Percentiles rank a stretch among this genome's conserved stretches.
phyloP scores from a whole-genome alignment of 1,140 invertebrate genomes.

The Drosophila sulfurigaster region DNA sequence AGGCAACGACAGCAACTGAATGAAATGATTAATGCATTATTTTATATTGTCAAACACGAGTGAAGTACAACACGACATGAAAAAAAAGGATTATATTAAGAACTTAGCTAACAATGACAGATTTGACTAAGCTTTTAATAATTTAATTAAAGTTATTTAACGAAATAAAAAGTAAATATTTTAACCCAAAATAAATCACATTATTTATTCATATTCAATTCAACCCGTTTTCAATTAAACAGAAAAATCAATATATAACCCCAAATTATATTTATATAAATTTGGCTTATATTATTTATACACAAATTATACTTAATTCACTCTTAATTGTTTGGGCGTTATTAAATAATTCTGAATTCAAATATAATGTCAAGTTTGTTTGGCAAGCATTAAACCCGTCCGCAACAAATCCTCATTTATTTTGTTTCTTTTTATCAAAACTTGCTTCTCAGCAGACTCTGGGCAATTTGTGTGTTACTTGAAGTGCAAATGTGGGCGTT shows the following conservation, averaged over 20 bases:
- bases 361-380: constrained; percentile 50
- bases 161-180: too few relatives aligned
- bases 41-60: constrained; percentile 65
- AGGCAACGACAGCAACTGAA: constrained; percentile 34
- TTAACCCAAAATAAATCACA: too few relatives aligned
- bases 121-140: too few relatives aligned
- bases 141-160: too few relatives aligned
- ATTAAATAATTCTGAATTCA: not conserved
- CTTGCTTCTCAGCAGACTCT: constrained; percentile 22
- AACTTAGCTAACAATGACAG: not conserved
- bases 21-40: constrained; percentile 64
- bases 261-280: too few relatives aligned
- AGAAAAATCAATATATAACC: too few relatives aligned
- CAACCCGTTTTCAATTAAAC: not conserved
- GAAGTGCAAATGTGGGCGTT: constrained; percentile 51
- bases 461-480: constrained; percentile 19
- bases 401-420: constrained; percentile 30
- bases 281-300: too few relatives aligned
- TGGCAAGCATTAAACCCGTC: constrained; percentile 28
- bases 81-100: constrained; percentile 5
- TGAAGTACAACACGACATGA: constrained; percentile 33
- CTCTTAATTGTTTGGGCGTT: too few relatives aligned
- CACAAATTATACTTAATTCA: too few relatives aligned
- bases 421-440: constrained; percentile 44
- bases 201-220: too few relatives aligned